Conservation (phyloP, 2,113 vertebrate species). For the Acrocephalus arundinaceus region DNA sequence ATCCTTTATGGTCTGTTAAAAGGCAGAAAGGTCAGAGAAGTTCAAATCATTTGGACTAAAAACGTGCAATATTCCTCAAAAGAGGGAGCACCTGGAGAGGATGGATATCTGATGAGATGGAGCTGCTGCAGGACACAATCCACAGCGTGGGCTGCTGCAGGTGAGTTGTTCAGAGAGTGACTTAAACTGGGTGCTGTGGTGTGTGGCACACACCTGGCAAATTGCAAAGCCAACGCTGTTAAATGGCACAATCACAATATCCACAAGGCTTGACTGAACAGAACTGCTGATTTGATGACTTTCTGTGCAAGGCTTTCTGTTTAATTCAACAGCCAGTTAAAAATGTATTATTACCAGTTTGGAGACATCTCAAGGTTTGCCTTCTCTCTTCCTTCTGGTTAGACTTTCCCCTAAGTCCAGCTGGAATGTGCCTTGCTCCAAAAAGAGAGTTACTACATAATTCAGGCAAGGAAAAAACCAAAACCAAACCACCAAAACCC, state of each 20-base stretch:
- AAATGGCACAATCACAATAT: background rate
- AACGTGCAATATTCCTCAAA: background rate
- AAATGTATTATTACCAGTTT: background rate
- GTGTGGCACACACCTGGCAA: background rate
- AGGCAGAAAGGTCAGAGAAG: background rate
- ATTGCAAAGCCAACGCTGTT: background rate
- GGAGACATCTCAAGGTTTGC: background rate
- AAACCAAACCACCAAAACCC: background rate
- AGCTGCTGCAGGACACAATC: background rate
- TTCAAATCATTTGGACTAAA: background rate
- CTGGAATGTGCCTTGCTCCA: background rate
- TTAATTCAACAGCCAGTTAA: background rate
- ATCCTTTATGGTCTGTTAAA: background rate
- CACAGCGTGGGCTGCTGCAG: background rate
- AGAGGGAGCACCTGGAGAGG: background rate
- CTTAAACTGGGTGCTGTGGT: rapidly evolving
- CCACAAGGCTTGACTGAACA: background rate
- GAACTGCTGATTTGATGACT: background rate
- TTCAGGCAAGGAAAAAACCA: background rate
- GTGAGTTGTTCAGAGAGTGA: background rate
- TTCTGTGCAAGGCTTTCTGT: background rate
- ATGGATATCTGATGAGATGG: background rate
- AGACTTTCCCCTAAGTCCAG: background rate
- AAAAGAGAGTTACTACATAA: background rate
- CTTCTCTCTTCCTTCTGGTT: background rate